These are phyloP conservation scores for Acanthosepion esculentum DNA, from an alignment of 2,888 invertebrate species.

Conservation along the genomic window DNA sequence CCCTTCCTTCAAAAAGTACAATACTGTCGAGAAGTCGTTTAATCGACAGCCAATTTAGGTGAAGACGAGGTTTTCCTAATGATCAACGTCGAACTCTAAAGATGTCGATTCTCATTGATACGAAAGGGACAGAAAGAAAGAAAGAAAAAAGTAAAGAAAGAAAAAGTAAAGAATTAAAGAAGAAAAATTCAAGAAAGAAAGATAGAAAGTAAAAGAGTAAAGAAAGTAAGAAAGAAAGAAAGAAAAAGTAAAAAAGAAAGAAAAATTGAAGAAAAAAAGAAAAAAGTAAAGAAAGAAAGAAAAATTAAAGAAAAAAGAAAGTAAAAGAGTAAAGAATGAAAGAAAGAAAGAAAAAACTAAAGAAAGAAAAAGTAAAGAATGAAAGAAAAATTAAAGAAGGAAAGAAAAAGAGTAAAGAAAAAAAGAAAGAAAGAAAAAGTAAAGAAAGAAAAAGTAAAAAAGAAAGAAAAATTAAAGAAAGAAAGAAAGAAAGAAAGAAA, in stretches of 20 bases:
- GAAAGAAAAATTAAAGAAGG: not conserved
- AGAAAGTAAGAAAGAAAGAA: not conserved
- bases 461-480: not conserved
- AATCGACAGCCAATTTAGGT: too few relatives aligned
- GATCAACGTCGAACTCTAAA: not conserved
- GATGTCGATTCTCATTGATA: not conserved
- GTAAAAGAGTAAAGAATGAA: not conserved
- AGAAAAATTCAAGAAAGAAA: too few relatives aligned
- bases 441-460: not conserved
- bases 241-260: not conserved
- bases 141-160: not conserved
- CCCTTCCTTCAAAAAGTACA: not conserved
- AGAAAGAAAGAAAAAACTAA: not conserved
- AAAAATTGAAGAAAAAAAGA: not conserved
- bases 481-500: not conserved
- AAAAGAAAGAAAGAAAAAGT: not conserved
- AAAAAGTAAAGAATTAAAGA: not conserved
- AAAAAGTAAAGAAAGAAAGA: not conserved
- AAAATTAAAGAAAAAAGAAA: not conserved
- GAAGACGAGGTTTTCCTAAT: too few relatives aligned
- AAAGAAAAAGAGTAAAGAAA: too few relatives aligned
- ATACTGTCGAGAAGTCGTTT: not conserved
- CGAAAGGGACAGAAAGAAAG: not conserved
- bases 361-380: fast-evolving
- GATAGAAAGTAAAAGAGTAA: not conserved